phyloP scores from a whole-genome alignment of 64 coral and sea anemone genomes.

The Dendronephthya gigantea region DNA sequence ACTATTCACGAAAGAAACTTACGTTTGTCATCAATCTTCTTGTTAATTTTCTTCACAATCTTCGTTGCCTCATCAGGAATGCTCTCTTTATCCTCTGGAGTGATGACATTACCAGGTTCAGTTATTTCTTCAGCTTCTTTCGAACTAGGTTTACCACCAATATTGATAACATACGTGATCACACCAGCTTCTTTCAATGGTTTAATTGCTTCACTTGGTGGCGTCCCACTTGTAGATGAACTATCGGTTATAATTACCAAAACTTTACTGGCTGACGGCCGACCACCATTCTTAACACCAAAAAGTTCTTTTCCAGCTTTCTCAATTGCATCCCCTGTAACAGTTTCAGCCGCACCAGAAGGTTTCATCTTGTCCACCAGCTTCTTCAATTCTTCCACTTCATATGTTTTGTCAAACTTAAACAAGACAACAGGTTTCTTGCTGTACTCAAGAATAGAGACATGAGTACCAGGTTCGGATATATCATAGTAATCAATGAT shows the following conservation, averaged over 20 bases:
- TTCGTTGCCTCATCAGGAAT: not conserved
- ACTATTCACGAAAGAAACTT: not conserved
- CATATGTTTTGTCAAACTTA: not conserved
- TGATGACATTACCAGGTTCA: not conserved
- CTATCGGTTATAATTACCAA: constrained; percentile 46
- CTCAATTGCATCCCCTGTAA: not conserved
- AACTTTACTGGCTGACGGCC: constrained; percentile 55
- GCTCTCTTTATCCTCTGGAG: not conserved
- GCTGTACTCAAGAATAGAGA: not conserved
- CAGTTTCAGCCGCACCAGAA: not conserved
- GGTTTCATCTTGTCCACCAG: not conserved
- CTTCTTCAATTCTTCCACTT: not conserved
- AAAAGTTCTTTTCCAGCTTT: constrained; percentile 43
- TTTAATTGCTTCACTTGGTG: not conserved
- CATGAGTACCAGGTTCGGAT: not conserved
- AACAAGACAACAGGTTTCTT: not conserved
- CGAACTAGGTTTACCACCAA: not conserved
- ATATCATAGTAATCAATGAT: constrained; percentile 1
- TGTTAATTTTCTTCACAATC: constrained; percentile 7
- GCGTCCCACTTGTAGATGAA: not conserved
- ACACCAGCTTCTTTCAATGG: not conserved
- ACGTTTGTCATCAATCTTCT: not conserved
- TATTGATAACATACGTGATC: not conserved
- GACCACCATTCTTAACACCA: constrained; percentile 1
- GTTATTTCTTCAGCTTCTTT: not conserved